phyloP scores from a whole-genome alignment of 2,797 vertebrate genomes.

The Chaetophractus vellerosus region DNA sequence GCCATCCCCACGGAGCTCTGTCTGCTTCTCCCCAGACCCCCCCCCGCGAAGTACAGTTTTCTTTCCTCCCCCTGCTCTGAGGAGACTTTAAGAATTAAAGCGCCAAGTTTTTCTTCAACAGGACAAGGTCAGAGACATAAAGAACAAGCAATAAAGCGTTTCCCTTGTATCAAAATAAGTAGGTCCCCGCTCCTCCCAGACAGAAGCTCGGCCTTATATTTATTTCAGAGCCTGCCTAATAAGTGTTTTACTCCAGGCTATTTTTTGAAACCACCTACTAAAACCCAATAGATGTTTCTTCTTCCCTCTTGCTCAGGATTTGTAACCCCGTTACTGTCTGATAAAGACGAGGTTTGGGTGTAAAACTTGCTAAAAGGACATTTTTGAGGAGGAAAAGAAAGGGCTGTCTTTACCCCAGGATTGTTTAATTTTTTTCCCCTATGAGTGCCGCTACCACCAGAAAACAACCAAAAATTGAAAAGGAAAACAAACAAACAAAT shows the following conservation, averaged over 20 bases:
- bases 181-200: constrained; percentile 48
- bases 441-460: constrained; percentile 48
- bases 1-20: not conserved
- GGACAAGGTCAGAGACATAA: constrained; percentile 85
- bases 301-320: constrained; percentile 13
- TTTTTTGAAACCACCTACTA: constrained; percentile 73
- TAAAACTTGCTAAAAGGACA: not conserved
- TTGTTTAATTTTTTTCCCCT: constrained; percentile 77
- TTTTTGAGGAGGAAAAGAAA: constrained; percentile 44
- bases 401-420: constrained; percentile 42
- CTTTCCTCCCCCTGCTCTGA: not conserved
- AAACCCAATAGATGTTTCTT: constrained; percentile 53
- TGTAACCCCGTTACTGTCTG: not conserved
- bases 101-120: constrained; percentile 49
- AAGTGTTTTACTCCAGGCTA: constrained; percentile 62
- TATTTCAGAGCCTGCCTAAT: constrained; percentile 71
- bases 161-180: constrained; percentile 47
- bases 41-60: not conserved
- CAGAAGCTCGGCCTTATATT: not conserved
- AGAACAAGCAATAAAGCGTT: constrained; percentile 72
- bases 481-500: constrained; percentile 45
- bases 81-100: constrained; percentile 38
- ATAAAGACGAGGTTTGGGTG: not conserved
- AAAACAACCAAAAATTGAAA: constrained; percentile 81
- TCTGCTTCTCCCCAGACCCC: not conserved